Evolutionary conservation across 2,888 invertebrate species (phyloP).

Genomic region (Aphidoletes aphidimyza): DNA sequence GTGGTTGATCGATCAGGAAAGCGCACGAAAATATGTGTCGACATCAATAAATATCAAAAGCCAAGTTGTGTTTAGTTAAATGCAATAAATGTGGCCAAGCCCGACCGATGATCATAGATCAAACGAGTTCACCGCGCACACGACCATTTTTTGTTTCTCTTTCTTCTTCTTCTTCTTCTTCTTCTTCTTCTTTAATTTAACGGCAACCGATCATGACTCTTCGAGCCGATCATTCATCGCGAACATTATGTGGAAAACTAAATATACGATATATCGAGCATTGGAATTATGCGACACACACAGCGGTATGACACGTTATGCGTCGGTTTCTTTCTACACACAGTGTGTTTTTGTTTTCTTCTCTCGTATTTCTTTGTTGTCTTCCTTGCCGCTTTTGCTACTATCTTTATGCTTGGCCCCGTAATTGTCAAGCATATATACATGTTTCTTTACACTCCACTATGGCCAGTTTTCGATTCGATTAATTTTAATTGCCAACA

Average conservation of each 20-base stretch:
- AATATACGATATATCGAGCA: neutral
- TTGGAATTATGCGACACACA: slow-evolving; percentile 51
- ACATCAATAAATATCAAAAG: slow-evolving; percentile 52
- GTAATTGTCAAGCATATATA: neutral
- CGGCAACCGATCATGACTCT: neutral
- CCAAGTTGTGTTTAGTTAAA: slow-evolving; percentile 20
- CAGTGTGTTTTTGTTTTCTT: neutral
- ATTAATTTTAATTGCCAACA: slow-evolving; percentile 49
- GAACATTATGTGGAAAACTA: slow-evolving; percentile 47
- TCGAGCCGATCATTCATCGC: neutral
- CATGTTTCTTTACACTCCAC: neutral
- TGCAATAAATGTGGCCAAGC: slow-evolving; percentile 54
- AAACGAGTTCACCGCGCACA: slow-evolving; percentile 44
- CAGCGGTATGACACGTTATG: slow-evolving; percentile 19
- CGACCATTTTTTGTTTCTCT: no score
- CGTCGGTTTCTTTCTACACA: slow-evolving; percentile 19
- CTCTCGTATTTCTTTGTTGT: neutral
- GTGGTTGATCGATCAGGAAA: neutral
- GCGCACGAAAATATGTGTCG: slow-evolving; percentile 25
- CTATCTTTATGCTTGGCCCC: slow-evolving; percentile 14
- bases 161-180: no score
- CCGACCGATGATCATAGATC: slow-evolving; percentile 52
- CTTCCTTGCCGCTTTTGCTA: neutral
- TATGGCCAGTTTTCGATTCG: slow-evolving; percentile 13
- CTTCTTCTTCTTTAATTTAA: no score